Percentiles rank a stretch among this genome's conserved stretches.
Conservation (phyloP, 2,888 invertebrate genomes). For the Ennomos erosarius region DNA sequence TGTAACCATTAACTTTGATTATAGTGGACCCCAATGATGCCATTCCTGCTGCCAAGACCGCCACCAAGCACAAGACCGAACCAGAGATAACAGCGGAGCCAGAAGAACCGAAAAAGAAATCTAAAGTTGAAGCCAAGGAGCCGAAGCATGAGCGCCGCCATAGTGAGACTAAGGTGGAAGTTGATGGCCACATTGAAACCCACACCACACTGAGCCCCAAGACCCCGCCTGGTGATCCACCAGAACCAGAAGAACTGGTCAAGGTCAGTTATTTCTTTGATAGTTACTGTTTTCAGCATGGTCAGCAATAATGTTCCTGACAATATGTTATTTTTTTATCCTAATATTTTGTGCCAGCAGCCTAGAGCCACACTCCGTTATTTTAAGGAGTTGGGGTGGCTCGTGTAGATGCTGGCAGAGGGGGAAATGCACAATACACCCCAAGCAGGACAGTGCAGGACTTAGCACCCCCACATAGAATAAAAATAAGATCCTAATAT, state of each 20-base stretch:
- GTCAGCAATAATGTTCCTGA: no score
- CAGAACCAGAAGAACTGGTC: conserved; percentile 96
- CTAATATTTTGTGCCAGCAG: no score
- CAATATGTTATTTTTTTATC: no score
- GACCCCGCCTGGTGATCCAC: conserved; percentile 93
- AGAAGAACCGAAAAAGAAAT: conserved; percentile 64
- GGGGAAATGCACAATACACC: no score
- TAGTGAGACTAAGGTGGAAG: conserved; percentile 82
- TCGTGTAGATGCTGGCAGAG: no score
- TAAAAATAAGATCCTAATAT: no score
- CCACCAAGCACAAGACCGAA: conserved; percentile 67
- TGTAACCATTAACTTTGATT: background rate
- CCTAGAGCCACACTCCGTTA: no score
- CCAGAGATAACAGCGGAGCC: conserved; percentile 63
- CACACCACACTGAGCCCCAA: conserved; percentile 92
- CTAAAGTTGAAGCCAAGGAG: conserved; percentile 65
- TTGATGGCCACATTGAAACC: conserved; percentile 90
- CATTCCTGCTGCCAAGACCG: conserved; percentile 54
- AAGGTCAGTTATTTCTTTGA: conserved; percentile 79
- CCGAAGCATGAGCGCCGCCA: conserved; percentile 65
- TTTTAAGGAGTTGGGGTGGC: no score
- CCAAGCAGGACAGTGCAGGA: no score
- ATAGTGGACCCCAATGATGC: conserved; percentile 78
- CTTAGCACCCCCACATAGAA: no score
- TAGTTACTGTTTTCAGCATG: no score